phyloP scores from a whole-genome alignment of 2,888 invertebrate genomes.

The Lissocephala sabroskyi region DNA sequence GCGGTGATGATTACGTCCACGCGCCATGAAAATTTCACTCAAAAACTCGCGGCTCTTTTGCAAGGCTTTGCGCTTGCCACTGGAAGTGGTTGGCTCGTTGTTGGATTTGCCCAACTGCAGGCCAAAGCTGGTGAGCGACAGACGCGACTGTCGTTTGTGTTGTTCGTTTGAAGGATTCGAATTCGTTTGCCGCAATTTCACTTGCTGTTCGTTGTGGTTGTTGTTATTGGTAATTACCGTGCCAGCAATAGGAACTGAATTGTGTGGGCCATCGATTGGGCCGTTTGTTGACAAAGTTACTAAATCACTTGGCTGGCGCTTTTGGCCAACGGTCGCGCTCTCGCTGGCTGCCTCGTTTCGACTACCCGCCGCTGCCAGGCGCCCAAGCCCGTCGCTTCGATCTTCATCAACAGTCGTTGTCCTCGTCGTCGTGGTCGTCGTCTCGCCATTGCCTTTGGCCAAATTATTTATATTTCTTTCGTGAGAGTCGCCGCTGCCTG shows the following conservation, averaged over 20 bases:
- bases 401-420: constrained; percentile 33
- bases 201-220: not conserved
- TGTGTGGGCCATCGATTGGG: constrained; percentile 32
- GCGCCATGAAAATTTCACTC: constrained; percentile 71
- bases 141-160: constrained; percentile 54
- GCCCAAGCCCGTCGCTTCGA: constrained; percentile 40
- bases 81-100: too few relatives aligned
- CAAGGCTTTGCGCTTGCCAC: too few relatives aligned
- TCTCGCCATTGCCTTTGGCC: constrained; percentile 42
- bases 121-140: constrained; percentile 47
- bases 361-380: constrained; percentile 42
- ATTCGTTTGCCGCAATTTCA: constrained; percentile 22
- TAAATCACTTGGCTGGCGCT: constrained; percentile 10
- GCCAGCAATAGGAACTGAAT: constrained; percentile 19
- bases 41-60: constrained; percentile 66
- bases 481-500: constrained; percentile 25
- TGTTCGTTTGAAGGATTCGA: too few relatives aligned
- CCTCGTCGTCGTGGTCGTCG: constrained; percentile 30
- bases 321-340: constrained; percentile 41
- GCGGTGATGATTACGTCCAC: constrained; percentile 71
- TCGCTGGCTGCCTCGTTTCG: constrained; percentile 64
- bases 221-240: constrained; percentile 28
- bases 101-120: constrained; percentile 20
- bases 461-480: constrained; percentile 51
- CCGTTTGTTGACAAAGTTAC: constrained; percentile 18